Percentiles rank a stretch among this genome's conserved stretches.
These are phyloP conservation scores for Colossoma macropomum DNA, from an alignment of 2,113 vertebrate species.

Conservation along the genomic window DNA sequence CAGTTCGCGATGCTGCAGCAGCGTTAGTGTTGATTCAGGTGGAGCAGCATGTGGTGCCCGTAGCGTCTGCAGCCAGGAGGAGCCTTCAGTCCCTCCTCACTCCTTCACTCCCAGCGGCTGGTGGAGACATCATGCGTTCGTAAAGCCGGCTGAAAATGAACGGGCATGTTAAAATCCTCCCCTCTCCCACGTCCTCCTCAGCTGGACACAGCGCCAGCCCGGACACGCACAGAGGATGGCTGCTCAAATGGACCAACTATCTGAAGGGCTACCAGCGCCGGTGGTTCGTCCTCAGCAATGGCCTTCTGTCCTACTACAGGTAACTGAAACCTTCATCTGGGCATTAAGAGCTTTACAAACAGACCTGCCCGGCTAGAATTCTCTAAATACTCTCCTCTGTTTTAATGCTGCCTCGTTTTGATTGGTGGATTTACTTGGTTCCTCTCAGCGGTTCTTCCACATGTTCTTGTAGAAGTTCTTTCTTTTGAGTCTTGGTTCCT, in stretches of 20 bases:
- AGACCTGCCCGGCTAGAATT: not conserved
- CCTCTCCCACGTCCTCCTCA: slow-evolving; percentile 68
- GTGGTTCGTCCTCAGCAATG: slow-evolving; percentile 95
- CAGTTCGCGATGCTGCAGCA: not conserved
- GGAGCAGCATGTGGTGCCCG: slow-evolving; percentile 14
- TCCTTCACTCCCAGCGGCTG: not conserved
- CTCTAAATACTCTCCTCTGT: too few relatives aligned
- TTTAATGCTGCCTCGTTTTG: too few relatives aligned
- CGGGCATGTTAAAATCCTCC: slow-evolving; percentile 66
- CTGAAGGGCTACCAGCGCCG: slow-evolving; percentile 94
- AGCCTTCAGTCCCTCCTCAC: not conserved
- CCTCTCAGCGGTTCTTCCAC: too few relatives aligned
- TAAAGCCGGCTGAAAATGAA: slow-evolving; percentile 49
- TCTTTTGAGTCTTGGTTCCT: too few relatives aligned
- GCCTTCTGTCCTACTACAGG: slow-evolving; percentile 95
- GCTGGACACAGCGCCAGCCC: slow-evolving; percentile 61
- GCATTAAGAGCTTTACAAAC: not conserved
- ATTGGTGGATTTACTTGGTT: too few relatives aligned
- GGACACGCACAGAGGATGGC: slow-evolving; percentile 87
- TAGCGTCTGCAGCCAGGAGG: not conserved
- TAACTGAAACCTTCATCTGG: slow-evolving; percentile 51
- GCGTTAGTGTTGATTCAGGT: not conserved
- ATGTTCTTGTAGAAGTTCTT: too few relatives aligned
- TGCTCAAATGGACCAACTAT: slow-evolving; percentile 97
- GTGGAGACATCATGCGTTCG: too few relatives aligned